A percentile compares a stretch with the other conserved stretches of the same genome.
These are phyloP conservation scores for Hyposoter dolosus DNA, from an alignment of 2,888 invertebrate species.

Conservation along the genomic window DNA sequence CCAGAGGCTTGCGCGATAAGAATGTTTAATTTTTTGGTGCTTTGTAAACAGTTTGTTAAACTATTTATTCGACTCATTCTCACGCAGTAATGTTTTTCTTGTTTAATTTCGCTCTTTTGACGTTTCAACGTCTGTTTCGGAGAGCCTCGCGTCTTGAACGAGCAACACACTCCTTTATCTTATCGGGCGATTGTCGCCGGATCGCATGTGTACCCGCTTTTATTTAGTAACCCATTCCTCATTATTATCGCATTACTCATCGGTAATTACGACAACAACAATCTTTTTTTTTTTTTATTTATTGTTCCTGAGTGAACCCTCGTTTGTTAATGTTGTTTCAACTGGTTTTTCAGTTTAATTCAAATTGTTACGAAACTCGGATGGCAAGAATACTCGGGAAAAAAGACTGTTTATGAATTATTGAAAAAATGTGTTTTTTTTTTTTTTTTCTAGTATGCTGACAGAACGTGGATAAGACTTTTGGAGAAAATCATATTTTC, in stretches of 20 bases:
- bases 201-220: slow-evolving; percentile 74
- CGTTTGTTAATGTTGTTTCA: not conserved
- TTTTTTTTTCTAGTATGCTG: too few relatives aligned
- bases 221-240: slow-evolving; percentile 69
- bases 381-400: too few relatives aligned
- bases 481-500: not conserved
- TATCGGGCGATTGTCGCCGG: slow-evolving; percentile 73
- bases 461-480: not conserved
- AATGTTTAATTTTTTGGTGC: not conserved
- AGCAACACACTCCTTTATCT: slow-evolving; percentile 72
- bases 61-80: slow-evolving; percentile 1
- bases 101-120: slow-evolving; percentile 8
- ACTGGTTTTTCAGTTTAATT: too few relatives aligned
- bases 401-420: too few relatives aligned
- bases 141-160: slow-evolving; percentile 48
- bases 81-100: slow-evolving; percentile 28
- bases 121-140: slow-evolving; percentile 32
- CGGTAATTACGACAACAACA: not conserved
- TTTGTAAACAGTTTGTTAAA: not conserved
- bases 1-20: not conserved
- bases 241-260: slow-evolving; percentile 3
- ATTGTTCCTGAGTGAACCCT: not conserved
- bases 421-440: not conserved
- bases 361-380: too few relatives aligned
- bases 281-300: not conserved